Percentiles rank a stretch among this genome's conserved stretches.
phyloP scores from a whole-genome alignment of 2,888 invertebrate genomes.

The Penaeus monodon region DNA sequence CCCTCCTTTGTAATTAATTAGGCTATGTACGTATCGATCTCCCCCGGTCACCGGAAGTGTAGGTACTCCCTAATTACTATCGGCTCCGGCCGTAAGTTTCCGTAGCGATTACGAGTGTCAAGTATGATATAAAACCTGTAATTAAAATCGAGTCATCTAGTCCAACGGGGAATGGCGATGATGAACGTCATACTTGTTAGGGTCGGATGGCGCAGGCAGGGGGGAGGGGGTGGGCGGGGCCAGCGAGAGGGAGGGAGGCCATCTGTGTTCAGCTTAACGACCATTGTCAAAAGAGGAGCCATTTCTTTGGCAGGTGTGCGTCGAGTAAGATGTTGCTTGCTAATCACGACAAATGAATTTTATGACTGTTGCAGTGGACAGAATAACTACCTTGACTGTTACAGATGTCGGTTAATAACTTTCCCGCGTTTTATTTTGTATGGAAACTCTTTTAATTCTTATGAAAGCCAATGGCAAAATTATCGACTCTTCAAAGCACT shows the following conservation, averaged over 20 bases:
- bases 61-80: conserved; percentile 38
- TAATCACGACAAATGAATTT: no score
- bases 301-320: no score
- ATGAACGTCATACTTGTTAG: conserved; percentile 8
- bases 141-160: conserved; percentile 41
- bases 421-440: no score
- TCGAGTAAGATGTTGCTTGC: no score
- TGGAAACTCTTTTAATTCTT: no score
- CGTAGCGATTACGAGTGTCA: conserved; percentile 44
- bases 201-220: background rate
- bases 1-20: conserved; percentile 24
- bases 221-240: background rate
- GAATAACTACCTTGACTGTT: no score
- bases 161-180: background rate
- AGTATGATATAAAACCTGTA: conserved; percentile 50
- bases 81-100: conserved; percentile 35
- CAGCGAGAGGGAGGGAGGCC: background rate
- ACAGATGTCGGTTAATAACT: no score
- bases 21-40: conserved; percentile 33
- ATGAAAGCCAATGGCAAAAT: no score
- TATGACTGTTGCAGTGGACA: no score
- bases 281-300: no score
- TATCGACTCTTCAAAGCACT: no score
- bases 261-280: background rate
- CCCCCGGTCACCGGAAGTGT: conserved; percentile 29